These are phyloP conservation scores for Archips crataeganus DNA, from an alignment of 2,888 invertebrate species.

Conservation along the genomic window DNA sequence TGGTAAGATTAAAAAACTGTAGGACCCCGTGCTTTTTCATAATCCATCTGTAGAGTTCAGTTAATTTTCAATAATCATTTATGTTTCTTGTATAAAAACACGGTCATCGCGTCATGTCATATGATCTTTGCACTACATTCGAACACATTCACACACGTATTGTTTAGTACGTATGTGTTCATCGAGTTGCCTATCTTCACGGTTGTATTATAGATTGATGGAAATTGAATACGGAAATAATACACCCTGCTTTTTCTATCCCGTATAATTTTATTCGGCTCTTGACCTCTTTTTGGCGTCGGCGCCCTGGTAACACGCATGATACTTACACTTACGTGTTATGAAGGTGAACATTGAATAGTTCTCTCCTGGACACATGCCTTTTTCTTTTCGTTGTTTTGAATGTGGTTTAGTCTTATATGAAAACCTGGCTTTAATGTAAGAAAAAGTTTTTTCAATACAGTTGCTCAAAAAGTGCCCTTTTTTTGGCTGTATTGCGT, in stretches of 20 bases:
- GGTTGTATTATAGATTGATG: conserved; percentile 11
- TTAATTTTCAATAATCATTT: background rate
- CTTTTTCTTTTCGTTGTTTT: background rate
- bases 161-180: conserved; percentile 1
- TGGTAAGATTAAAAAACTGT: conserved; percentile 35
- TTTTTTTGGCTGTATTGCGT: no score
- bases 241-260: background rate
- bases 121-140: conserved; percentile 13
- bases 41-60: background rate
- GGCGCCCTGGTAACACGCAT: background rate
- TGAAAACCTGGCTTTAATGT: no score
- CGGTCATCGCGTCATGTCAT: conserved; percentile 5
- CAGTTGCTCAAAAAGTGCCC: no score
- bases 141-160: background rate
- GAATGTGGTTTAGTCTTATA: no score
- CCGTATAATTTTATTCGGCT: background rate
- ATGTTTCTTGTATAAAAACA: conserved; percentile 5
- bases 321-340: background rate
- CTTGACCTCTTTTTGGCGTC: conserved; percentile 10
- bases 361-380: background rate
- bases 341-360: background rate
- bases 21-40: background rate
- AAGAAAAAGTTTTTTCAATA: no score
- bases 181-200: background rate
- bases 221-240: conserved; percentile 10